Conservation (phyloP, 2,888 invertebrate species). For the Cerastis leucographa region DNA sequence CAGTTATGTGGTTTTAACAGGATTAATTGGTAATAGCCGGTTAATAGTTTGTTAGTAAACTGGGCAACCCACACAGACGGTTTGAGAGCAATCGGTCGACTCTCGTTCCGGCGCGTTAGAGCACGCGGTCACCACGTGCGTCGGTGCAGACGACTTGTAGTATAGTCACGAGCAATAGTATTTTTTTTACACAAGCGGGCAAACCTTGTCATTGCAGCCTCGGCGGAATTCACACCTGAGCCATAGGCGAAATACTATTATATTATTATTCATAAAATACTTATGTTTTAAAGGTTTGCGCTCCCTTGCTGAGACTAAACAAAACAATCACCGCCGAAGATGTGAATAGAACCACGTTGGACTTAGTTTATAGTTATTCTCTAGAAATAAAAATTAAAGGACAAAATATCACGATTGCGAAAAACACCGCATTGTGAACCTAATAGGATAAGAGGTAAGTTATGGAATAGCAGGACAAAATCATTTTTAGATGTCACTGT, state of each 20-base stretch:
- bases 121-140: slow-evolving; percentile 65
- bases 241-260: not conserved
- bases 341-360: not conserved
- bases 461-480: not conserved
- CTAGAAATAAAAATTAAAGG: not conserved
- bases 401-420: not conserved
- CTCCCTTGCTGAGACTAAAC: not conserved
- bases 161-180: slow-evolving; percentile 2
- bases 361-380: not conserved
- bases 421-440: not conserved
- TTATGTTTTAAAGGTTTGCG: not conserved
- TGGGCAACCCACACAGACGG: slow-evolving; percentile 18
- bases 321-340: not conserved
- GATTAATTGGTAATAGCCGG: slow-evolving; percentile 46
- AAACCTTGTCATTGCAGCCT: not conserved
- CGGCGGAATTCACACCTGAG: not conserved
- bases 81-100: slow-evolving; percentile 31
- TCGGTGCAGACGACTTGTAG: slow-evolving; percentile 25
- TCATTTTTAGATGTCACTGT: not conserved
- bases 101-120: slow-evolving; percentile 53
- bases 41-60: slow-evolving; percentile 32
- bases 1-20: slow-evolving; percentile 29
- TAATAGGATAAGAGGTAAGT: not conserved
- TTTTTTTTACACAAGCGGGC: not conserved
- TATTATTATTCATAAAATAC: too few relatives aligned